These are phyloP conservation scores for Drosophila seguyi DNA, from an alignment of 1,140 invertebrate genomes.

Conservation along the genomic window DNA sequence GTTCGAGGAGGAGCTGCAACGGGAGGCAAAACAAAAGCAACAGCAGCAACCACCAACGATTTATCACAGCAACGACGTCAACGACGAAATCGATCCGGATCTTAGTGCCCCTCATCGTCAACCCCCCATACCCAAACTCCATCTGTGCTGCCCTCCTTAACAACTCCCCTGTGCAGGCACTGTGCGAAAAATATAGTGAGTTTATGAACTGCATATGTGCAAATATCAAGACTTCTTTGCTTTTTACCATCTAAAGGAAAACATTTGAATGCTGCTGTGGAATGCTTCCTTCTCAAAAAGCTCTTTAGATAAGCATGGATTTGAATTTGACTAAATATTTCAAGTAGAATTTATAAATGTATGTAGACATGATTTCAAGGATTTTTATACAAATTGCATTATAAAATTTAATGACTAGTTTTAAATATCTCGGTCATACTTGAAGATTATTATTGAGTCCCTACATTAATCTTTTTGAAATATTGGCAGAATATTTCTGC, in stretches of 20 bases:
- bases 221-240: no score
- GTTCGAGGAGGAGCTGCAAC: slow-evolving; percentile 25
- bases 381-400: no score
- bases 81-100: slow-evolving; percentile 82
- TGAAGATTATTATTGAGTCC: not conserved
- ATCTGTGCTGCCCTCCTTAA: slow-evolving; percentile 32
- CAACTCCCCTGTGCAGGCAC: slow-evolving; percentile 28
- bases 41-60: slow-evolving; percentile 69
- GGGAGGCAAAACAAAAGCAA: slow-evolving; percentile 49
- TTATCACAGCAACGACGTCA: slow-evolving; percentile 78
- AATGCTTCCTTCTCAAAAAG: no score
- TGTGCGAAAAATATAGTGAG: not conserved
- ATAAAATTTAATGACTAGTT: not conserved
- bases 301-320: no score
- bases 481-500: not conserved
- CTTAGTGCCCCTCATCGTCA: slow-evolving; percentile 46
- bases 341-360: no score
- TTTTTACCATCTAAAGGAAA: no score
- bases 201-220: no score
- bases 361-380: no score
- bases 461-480: not conserved
- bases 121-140: slow-evolving; percentile 20
- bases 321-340: no score
- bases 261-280: no score
- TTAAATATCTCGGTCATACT: not conserved